These are phyloP conservation scores for Phenacoccus solenopsis DNA, from an alignment of 1,140 invertebrate genomes.

Conservation along the genomic window DNA sequence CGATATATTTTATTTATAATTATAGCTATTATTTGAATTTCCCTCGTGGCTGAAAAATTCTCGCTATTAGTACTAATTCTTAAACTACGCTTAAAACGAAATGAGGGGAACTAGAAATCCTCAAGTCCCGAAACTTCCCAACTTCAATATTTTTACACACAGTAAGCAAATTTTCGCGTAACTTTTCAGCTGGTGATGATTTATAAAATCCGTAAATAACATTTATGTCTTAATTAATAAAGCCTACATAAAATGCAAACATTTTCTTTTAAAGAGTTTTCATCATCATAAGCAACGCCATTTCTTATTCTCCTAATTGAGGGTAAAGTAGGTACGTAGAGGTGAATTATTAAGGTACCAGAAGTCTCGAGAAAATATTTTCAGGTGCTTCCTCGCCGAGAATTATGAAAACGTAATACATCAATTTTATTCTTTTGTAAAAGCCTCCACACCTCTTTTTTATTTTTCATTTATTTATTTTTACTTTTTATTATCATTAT, in stretches of 20 bases:
- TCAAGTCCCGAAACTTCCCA: background rate
- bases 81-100: background rate
- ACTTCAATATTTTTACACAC: background rate
- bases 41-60: background rate
- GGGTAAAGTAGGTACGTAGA: too few relatives aligned
- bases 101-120: background rate
- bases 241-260: background rate
- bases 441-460: too few relatives aligned
- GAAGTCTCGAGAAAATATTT: too few relatives aligned
- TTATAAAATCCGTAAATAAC: background rate
- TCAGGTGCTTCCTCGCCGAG: too few relatives aligned
- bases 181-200: slow-evolving; percentile 1
- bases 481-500: too few relatives aligned
- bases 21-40: background rate
- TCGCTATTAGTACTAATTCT: background rate
- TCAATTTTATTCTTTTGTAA: too few relatives aligned
- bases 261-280: background rate
- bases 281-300: background rate
- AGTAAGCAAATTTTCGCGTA: slow-evolving; percentile 1
- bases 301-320: background rate
- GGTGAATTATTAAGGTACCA: too few relatives aligned
- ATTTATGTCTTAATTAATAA: slow-evolving; percentile 4
- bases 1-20: too few relatives aligned
- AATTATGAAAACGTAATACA: too few relatives aligned
- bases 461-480: too few relatives aligned